Conservation (phyloP, 1,140 invertebrate species). For the Magallana ariakensis region DNA sequence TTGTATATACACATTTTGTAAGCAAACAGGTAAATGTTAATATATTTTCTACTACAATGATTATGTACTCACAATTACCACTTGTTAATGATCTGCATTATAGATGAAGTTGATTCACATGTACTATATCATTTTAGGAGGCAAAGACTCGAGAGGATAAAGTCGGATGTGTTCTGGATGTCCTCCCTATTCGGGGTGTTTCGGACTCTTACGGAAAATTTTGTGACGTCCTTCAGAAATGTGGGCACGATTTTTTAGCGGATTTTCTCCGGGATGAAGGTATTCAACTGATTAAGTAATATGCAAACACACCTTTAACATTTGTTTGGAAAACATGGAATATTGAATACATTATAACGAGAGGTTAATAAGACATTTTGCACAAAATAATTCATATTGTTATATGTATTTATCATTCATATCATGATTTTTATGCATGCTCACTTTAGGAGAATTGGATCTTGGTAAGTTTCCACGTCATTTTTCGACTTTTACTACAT, state of each 20-base stretch:
- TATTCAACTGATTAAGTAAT: not conserved
- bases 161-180: conserved; percentile 54
- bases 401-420: no score
- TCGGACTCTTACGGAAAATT: conserved; percentile 55
- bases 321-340: no score
- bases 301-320: no score
- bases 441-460: not conserved
- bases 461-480: not conserved
- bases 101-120: no score
- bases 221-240: conserved; percentile 57
- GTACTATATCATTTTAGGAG: conserved; percentile 44
- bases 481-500: not conserved
- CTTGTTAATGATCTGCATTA: no score
- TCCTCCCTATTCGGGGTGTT: conserved; percentile 50
- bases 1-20: no score
- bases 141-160: conserved; percentile 52
- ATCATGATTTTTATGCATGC: not conserved
- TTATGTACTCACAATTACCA: no score
- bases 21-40: no score
- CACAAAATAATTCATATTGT: no score
- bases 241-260: conserved; percentile 58
- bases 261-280: conserved; percentile 63
- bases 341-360: no score
- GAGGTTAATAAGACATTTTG: no score
- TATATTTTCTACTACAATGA: no score